A percentile compares a stretch with the other conserved stretches of the same genome.
These are phyloP conservation scores for Tenthredo scrophulariae DNA, from an alignment of 2,888 invertebrate genomes.

Conservation along the genomic window DNA sequence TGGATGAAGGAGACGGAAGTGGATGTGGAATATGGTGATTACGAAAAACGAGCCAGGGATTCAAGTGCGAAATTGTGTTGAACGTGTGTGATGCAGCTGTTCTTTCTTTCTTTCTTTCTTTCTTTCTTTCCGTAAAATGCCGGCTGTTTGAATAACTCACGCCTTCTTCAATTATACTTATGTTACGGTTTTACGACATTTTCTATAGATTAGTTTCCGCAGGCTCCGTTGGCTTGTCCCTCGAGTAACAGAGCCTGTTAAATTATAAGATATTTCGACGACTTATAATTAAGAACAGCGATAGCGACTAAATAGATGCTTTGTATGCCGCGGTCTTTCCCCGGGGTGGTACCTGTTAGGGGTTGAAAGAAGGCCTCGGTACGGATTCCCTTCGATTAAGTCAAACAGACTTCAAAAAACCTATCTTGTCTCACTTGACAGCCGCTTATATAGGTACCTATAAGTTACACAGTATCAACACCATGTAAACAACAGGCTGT, in stretches of 20 bases:
- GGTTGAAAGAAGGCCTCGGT: slow-evolving; percentile 28
- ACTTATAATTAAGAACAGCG: slow-evolving; percentile 45
- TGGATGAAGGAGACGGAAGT: slow-evolving; percentile 73
- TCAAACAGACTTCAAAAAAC: slow-evolving; percentile 15
- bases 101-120: background rate
- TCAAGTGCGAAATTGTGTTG: background rate
- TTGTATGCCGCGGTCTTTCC: slow-evolving; percentile 39
- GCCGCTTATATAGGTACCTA: background rate
- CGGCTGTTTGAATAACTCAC: background rate
- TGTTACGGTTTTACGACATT: background rate
- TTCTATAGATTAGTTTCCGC: slow-evolving; percentile 3
- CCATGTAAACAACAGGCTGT: background rate
- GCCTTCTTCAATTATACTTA: slow-evolving; percentile 4
- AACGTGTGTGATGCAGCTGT: slow-evolving; percentile 1
- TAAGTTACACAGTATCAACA: background rate
- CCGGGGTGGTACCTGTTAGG: background rate
- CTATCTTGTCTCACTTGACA: background rate
- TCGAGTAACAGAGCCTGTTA: background rate
- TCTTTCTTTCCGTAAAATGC: background rate
- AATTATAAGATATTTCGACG: slow-evolving; percentile 36
- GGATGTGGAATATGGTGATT: slow-evolving; percentile 49
- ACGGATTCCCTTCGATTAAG: slow-evolving; percentile 51
- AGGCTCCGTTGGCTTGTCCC: background rate
- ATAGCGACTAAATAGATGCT: slow-evolving; percentile 43
- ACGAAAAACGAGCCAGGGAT: background rate